These are phyloP conservation scores for Apaloderma vittatum DNA, from an alignment of 2,113 vertebrate species.

Conservation along the genomic window DNA sequence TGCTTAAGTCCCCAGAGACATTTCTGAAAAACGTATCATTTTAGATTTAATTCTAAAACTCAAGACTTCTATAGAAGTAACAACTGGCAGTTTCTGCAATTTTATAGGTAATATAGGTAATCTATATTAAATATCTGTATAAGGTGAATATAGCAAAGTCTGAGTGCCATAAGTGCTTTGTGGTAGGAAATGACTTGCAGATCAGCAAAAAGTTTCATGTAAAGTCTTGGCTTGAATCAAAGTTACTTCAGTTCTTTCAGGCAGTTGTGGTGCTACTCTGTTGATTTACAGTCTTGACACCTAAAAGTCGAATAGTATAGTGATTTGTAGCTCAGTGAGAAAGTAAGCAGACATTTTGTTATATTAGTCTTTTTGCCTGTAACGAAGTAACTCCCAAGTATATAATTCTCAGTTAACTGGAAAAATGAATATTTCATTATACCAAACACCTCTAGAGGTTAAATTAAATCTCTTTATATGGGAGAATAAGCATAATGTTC, in stretches of 20 bases:
- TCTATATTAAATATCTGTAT: neutral
- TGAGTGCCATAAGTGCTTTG: neutral
- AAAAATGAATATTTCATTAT: neutral
- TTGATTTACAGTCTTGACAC: neutral
- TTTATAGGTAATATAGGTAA: neutral
- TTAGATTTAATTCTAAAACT: neutral
- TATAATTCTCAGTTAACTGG: slow-evolving; percentile 3
- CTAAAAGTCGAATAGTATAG: neutral
- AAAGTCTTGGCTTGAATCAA: neutral
- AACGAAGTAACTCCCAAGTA: neutral
- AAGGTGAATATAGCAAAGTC: neutral
- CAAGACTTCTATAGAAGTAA: neutral
- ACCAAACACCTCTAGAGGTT: neutral
- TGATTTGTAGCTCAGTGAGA: neutral
- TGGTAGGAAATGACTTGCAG: neutral
- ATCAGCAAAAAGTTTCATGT: neutral
- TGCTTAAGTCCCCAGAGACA: neutral
- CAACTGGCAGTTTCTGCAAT: neutral
- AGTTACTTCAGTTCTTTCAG: neutral
- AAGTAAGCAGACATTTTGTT: neutral
- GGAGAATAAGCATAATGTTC: neutral
- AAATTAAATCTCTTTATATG: neutral
- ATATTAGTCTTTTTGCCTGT: neutral
- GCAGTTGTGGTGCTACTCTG: neutral
- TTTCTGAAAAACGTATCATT: neutral